phyloP scores from a whole-genome alignment of 1,140 invertebrate genomes.

The Lycorma delicatula region DNA sequence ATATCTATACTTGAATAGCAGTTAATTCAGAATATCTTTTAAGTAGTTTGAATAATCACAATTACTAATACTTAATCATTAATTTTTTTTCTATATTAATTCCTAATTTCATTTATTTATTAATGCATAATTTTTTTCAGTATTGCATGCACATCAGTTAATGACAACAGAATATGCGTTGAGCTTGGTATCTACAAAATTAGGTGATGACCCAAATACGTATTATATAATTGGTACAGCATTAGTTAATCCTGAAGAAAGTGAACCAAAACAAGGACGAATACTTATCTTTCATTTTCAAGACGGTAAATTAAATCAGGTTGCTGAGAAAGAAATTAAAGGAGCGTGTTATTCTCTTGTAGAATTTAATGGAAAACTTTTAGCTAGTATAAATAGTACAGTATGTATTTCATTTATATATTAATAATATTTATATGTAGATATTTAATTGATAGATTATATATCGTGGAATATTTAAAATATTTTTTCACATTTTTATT shows the following conservation, averaged over 20 bases:
- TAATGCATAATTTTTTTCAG: slow-evolving; percentile 37
- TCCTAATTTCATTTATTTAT: too few species aligned
- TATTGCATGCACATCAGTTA: slow-evolving; percentile 88
- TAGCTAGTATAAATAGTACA: slow-evolving; percentile 94
- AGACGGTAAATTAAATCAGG: slow-evolving; percentile 80
- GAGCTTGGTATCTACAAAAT: slow-evolving; percentile 77
- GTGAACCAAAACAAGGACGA: slow-evolving; percentile 81
- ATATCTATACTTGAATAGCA: too few species aligned
- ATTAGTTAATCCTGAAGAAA: slow-evolving; percentile 86
- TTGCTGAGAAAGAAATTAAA: slow-evolving; percentile 95
- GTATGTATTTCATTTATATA: slow-evolving; percentile 44
- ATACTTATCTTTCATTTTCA: slow-evolving; percentile 87
- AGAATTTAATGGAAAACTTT: slow-evolving; percentile 90
- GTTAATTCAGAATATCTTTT: too few species aligned
- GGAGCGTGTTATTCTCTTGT: slow-evolving; percentile 87
- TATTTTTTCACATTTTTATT: too few species aligned
- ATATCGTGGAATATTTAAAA: too few species aligned
- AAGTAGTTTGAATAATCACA: too few species aligned
- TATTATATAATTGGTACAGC: slow-evolving; percentile 96
- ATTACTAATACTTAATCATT: too few species aligned
- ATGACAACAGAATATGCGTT: slow-evolving; percentile 82
- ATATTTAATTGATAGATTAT: too few species aligned
- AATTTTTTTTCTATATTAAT: too few species aligned
- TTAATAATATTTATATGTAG: slow-evolving; percentile 9
- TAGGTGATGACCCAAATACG: slow-evolving; percentile 84